Base-by-base conservation (phyloP, 1,140 invertebrate species). In the Hylaeus volcanicus region DNA sequence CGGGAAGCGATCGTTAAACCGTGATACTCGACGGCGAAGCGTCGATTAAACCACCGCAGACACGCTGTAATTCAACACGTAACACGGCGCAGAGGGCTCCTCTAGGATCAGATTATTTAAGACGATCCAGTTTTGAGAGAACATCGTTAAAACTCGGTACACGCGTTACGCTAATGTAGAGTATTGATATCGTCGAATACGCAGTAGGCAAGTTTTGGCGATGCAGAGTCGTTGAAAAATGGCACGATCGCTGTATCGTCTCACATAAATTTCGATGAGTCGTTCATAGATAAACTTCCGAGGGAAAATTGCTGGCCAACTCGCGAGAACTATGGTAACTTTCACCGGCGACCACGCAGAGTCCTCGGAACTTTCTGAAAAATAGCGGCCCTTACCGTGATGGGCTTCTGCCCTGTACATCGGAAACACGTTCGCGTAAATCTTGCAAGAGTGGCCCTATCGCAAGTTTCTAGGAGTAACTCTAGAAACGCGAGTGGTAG, bases 241-340 rank as follows among this genome's bases (percentile, higher is more conserved):
- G 64, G 26, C 4, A 8, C 58, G 1, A 43, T 39, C 37, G 6
- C 68, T 37, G 2, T 14, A 39, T n/a, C 41, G 12, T n/a, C 51
- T 0, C 51, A 11, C 51, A 70, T 64, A 73, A 64, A 73, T 73
- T 79, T 64, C 60, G 51, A 78, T 72, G 58, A 73, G 76, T 79
- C 73, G 73, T 79, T 73, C 76, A 64, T 79, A 73, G 76, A 51
- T 72, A 72, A 79, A 78, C 68, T 78, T 72, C 12, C n/a, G 39
- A 5, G 11, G 76, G 60, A 56, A 73, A 79, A 79, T 65, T 73
- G 60, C 76, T 26, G 48, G 68, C 15, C 53, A 75, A 66, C 58
- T 53, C 58, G 15, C 53, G 37, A 43, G n/a, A 41, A 41, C 39
- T 43, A 63, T 12, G 68, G 65, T 51, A 78, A 78, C 68, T 78